A percentile compares a stretch with the other conserved stretches of the same genome.
Evolutionary conservation across 2,113 vertebrate species (phyloP).

Genomic region (Bufo gargarizans): DNA sequence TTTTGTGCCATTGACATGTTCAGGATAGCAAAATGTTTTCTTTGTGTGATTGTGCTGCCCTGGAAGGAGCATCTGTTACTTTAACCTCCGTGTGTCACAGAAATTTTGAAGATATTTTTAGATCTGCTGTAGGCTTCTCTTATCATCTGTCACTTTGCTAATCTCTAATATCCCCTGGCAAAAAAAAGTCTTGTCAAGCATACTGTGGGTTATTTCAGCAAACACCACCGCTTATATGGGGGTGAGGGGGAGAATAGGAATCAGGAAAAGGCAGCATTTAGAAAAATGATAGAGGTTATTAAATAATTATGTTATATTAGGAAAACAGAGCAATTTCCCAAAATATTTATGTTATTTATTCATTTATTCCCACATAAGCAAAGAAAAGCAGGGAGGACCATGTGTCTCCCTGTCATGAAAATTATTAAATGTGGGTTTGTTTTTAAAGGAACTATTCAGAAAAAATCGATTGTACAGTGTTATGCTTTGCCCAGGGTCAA

Average conservation of each 20-base stretch:
- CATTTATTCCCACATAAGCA: background rate
- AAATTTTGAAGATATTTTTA: constrained; percentile 36
- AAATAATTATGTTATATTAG: background rate
- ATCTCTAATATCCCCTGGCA: constrained; percentile 1
- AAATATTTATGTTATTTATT: background rate
- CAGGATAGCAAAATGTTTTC: background rate
- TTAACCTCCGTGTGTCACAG: constrained; percentile 35
- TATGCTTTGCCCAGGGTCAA: background rate
- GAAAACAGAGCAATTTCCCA: background rate
- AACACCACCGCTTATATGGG: background rate
- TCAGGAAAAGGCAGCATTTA: background rate
- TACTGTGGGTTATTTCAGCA: background rate
- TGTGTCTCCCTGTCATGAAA: too few relatives aligned
- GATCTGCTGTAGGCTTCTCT: constrained; percentile 30
- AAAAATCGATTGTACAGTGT: background rate
- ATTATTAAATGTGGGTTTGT: too few relatives aligned
- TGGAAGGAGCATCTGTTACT: constrained; percentile 43
- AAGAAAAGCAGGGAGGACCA: background rate
- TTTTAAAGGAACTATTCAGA: too few relatives aligned
- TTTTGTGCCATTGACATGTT: background rate
- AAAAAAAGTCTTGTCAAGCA: background rate
- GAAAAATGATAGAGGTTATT: background rate
- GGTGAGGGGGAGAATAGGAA: background rate
- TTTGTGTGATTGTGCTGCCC: constrained; percentile 6
- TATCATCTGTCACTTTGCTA: constrained; percentile 47